phyloP scores from a whole-genome alignment of 2,113 vertebrate genomes.

The Sapayoa aenigma region DNA sequence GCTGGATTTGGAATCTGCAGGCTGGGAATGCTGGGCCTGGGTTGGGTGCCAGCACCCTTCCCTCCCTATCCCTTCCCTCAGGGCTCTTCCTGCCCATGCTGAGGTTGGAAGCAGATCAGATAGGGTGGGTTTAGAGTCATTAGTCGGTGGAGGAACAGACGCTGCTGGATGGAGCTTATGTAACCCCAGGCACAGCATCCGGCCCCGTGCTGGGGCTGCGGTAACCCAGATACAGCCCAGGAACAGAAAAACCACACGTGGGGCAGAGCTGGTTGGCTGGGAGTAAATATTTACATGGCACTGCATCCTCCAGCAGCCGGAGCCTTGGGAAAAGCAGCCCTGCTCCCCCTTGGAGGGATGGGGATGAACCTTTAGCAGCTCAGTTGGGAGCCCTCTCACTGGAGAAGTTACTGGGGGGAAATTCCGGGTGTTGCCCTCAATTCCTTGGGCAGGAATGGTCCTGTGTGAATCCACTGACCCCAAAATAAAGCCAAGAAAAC shows the following conservation, averaged over 20 bases:
- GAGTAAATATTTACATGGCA: neutral
- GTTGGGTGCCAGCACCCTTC: neutral
- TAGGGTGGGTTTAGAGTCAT: neutral
- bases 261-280: neutral
- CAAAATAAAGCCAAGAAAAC: too few species aligned
- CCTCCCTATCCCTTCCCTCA: neutral
- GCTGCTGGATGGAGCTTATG: neutral
- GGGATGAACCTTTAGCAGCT: neutral
- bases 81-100: neutral
- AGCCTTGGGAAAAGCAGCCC: neutral
- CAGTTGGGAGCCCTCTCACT: rapidly evolving
- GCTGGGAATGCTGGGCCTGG: neutral
- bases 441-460: neutral
- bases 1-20: neutral
- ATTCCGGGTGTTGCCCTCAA: neutral
- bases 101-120: neutral
- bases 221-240: neutral
- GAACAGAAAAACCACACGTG: neutral
- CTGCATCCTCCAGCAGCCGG: neutral
- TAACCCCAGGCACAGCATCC: neutral
- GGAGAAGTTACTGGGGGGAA: neutral
- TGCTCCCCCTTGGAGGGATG: neutral
- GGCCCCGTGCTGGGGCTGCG: rapidly evolving
- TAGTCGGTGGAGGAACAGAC: neutral
- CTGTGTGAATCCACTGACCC: rapidly evolving